These are phyloP conservation scores for Orgyia antiqua DNA, from an alignment of 2,888 invertebrate species.

Conservation along the genomic window DNA sequence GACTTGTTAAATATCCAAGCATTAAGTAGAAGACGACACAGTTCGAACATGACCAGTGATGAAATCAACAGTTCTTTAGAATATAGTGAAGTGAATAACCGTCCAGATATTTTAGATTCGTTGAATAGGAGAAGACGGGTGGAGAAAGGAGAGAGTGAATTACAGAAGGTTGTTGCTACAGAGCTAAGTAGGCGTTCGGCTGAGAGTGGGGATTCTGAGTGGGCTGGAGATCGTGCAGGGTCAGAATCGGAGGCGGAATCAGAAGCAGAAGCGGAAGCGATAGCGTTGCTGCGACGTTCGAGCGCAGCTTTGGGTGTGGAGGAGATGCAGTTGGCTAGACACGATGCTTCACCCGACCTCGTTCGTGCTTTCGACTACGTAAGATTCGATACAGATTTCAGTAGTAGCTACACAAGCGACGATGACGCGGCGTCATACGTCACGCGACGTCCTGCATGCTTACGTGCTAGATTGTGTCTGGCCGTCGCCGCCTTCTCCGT, in stretches of 20 bases:
- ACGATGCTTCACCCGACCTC: slow-evolving; percentile 65
- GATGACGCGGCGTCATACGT: slow-evolving; percentile 40
- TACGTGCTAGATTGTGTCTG: slow-evolving; percentile 63
- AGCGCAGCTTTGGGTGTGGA: slow-evolving; percentile 79
- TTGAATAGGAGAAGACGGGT: slow-evolving; percentile 48
- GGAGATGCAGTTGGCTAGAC: slow-evolving; percentile 75
- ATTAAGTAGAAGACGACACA: slow-evolving; percentile 61
- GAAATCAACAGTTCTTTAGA: slow-evolving; percentile 70
- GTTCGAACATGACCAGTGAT: slow-evolving; percentile 70
- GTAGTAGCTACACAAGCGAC: slow-evolving; percentile 46
- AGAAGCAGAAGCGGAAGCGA: slow-evolving; percentile 54
- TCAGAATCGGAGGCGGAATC: slow-evolving; percentile 82
- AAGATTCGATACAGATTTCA: slow-evolving; percentile 71
- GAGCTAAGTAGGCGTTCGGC: slow-evolving; percentile 65
- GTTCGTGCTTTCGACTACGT: slow-evolving; percentile 72
- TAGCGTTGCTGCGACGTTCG: slow-evolving; percentile 81
- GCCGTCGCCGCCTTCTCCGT: slow-evolving; percentile 71
- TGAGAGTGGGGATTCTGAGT: slow-evolving; percentile 61
- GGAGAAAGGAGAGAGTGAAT: slow-evolving; percentile 51
- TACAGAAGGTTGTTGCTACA: slow-evolving; percentile 60
- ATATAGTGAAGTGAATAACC: slow-evolving; percentile 68
- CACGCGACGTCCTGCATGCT: slow-evolving; percentile 48
- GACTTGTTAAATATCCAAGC: slow-evolving; percentile 65
- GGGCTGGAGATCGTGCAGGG: slow-evolving; percentile 35
- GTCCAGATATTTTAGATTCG: slow-evolving; percentile 69